Conservation (phyloP, 2,888 invertebrate genomes). For the Agriopis marginaria region DNA sequence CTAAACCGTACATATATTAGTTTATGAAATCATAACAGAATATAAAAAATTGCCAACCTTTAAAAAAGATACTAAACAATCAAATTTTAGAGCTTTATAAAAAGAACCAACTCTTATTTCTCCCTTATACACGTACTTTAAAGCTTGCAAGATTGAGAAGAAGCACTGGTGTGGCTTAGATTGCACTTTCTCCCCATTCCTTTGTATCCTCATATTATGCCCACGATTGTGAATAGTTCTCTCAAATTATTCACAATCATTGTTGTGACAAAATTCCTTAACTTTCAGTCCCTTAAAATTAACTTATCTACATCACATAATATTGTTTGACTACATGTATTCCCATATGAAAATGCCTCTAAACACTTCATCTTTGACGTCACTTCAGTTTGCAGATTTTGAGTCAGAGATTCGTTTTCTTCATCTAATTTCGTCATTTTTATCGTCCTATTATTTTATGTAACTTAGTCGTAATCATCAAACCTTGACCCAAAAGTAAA, state of each 20-base stretch:
- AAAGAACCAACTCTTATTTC: background rate
- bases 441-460: background rate
- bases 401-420: background rate
- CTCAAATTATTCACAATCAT: constrained; percentile 42
- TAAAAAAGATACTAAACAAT: background rate
- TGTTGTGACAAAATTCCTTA: background rate
- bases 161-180: background rate
- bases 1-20: background rate
- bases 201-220: background rate
- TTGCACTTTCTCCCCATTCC: constrained; percentile 17
- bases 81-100: constrained; percentile 18
- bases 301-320: constrained; percentile 75
- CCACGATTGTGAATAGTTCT: background rate
- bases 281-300: constrained; percentile 41
- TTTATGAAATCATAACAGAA: background rate
- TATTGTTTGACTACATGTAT: constrained; percentile 68
- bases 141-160: background rate
- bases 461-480: constrained; percentile 3
- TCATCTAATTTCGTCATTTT: background rate
- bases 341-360: constrained; percentile 64
- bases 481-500: constrained; percentile 17
- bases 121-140: background rate
- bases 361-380: constrained; percentile 28
- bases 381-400: constrained; percentile 48
- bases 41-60: constrained; percentile 14